phyloP scores from a whole-genome alignment of 2,888 invertebrate genomes.

The Anarsia innoxiella region DNA sequence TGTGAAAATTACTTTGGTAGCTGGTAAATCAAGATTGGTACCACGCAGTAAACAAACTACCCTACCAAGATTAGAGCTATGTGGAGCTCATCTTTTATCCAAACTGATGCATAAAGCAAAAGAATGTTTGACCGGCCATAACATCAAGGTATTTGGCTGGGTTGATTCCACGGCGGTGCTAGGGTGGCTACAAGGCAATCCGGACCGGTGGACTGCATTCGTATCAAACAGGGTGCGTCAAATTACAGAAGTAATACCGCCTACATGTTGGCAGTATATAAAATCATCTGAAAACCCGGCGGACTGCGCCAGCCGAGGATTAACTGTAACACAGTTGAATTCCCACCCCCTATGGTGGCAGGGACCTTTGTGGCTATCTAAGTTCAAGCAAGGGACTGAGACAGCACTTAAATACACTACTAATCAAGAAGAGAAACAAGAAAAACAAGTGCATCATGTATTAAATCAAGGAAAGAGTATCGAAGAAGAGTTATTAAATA shows the following conservation, averaged over 20 bases:
- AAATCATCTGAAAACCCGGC: slow-evolving; percentile 15
- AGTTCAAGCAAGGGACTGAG: background rate
- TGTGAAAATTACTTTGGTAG: slow-evolving; percentile 9
- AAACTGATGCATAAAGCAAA: slow-evolving; percentile 14
- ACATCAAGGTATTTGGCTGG: slow-evolving; percentile 15
- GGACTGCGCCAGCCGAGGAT: slow-evolving; percentile 18
- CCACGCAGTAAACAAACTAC: slow-evolving; percentile 15
- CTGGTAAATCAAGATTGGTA: slow-evolving; percentile 17
- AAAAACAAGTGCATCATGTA: slow-evolving; percentile 7
- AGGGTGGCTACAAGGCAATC: slow-evolving; percentile 17
- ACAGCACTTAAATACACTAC: background rate
- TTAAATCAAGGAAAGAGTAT: background rate
- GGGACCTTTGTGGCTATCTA: slow-evolving; percentile 13
- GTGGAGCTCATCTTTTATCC: slow-evolving; percentile 15
- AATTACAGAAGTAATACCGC: slow-evolving; percentile 16
- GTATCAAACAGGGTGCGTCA: slow-evolving; percentile 12
- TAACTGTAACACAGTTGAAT: slow-evolving; percentile 10
- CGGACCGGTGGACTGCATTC: slow-evolving; percentile 9
- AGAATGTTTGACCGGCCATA: slow-evolving; percentile 1
- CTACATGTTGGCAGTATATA: slow-evolving; percentile 18
- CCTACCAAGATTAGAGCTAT: slow-evolving; percentile 14
- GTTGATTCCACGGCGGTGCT: slow-evolving; percentile 17
- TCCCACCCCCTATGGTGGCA: slow-evolving; percentile 17
- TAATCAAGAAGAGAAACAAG: slow-evolving; percentile 6
- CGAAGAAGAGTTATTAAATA: background rate